These are phyloP conservation scores for Pantherophis guttatus DNA, from an alignment of 2,113 vertebrate genomes.

Conservation along the genomic window DNA sequence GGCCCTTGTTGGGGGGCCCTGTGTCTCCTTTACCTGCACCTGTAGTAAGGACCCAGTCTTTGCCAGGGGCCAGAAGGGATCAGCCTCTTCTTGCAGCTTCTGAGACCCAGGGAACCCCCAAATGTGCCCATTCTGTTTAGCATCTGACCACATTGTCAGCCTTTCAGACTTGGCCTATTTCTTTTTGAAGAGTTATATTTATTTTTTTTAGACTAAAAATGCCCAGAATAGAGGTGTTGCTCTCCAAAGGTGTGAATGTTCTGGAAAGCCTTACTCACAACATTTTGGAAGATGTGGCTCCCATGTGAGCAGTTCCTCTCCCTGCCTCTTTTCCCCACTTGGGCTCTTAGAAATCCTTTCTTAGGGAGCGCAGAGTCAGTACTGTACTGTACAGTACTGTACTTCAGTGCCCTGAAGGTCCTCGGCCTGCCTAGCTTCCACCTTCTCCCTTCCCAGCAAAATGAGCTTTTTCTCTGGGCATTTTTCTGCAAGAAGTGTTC, in stretches of 20 bases:
- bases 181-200: not conserved
- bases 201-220: not conserved
- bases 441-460: not conserved
- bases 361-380: not conserved
- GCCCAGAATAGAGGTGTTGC: not conserved
- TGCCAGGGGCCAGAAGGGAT: not conserved
- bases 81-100: not conserved
- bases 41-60: too few species aligned
- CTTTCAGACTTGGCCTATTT: not conserved
- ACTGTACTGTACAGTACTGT: too few species aligned
- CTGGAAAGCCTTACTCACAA: not conserved
- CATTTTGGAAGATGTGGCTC: not conserved
- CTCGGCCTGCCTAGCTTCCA: not conserved
- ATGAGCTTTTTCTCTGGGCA: not conserved
- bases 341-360: not conserved
- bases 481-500: fast-evolving
- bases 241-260: not conserved
- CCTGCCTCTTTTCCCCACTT: not conserved
- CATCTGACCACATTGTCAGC: not conserved
- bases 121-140: not conserved
- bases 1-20: not conserved
- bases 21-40: not conserved
- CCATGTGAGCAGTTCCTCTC: not conserved
- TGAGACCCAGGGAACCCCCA: not conserved
- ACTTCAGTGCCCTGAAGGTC: not conserved